A percentile compares a stretch with the other conserved stretches of the same genome.
Conservation (phyloP, 2,888 invertebrate genomes). For the Phaedon cochleariae region DNA sequence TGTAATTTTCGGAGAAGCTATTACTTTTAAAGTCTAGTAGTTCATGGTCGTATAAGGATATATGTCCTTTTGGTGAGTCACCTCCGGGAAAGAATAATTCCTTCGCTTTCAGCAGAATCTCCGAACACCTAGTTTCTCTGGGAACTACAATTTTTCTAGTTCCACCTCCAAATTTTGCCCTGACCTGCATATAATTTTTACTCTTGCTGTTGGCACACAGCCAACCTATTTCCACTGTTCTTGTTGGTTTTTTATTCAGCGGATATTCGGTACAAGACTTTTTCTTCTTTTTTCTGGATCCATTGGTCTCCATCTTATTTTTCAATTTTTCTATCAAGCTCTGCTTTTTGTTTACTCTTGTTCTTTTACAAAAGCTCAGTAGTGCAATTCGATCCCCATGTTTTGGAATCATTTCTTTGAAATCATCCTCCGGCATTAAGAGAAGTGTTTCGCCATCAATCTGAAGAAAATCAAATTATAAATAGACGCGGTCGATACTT, state of each 20-base stretch:
- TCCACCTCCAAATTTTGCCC: constrained; percentile 9
- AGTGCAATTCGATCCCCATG: constrained; percentile 16
- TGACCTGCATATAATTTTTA: constrained; percentile 6
- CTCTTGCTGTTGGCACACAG: background rate
- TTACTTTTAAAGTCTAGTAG: constrained; percentile 14
- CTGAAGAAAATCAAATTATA: no score
- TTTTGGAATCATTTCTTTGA: constrained; percentile 11
- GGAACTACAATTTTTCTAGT: constrained; percentile 7
- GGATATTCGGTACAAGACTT: background rate
- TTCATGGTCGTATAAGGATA: constrained; percentile 3
- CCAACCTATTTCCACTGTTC: constrained; percentile 14
- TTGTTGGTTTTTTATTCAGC: background rate
- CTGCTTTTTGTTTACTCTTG: background rate
- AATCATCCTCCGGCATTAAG: constrained; percentile 8
- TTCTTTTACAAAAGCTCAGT: background rate
- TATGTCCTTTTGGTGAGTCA: constrained; percentile 8
- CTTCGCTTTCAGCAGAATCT: constrained; percentile 12
- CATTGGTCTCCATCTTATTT: constrained; percentile 7
- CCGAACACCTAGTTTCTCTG: background rate
- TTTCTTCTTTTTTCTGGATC: background rate
- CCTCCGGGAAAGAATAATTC: constrained; percentile 17
- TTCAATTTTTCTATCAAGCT: constrained; percentile 18
- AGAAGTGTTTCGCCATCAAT: constrained; percentile 1
- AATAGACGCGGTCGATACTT: no score
- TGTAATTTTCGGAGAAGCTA: no score